phyloP scores from a whole-genome alignment of 2,113 vertebrate genomes.

The Azemiops feae region DNA sequence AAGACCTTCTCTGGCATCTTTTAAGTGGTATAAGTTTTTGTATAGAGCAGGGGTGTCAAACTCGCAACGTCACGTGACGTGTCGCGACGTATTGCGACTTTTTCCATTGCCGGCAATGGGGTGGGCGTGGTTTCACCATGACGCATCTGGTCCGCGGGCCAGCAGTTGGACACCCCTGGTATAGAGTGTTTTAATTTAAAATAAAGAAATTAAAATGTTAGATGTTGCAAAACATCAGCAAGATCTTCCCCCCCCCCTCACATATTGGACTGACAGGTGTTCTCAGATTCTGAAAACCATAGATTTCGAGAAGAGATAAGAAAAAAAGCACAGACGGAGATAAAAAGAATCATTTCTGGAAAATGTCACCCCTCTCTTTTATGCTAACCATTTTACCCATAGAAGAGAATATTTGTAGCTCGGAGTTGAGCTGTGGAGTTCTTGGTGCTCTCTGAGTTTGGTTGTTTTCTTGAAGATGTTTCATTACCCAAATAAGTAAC shows the following conservation, averaged over 20 bases:
- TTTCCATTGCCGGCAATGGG: too few relatives aligned
- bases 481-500: background rate
- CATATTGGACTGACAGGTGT: background rate
- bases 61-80: too few relatives aligned
- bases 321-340: background rate
- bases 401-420: background rate
- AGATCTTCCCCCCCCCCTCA: background rate
- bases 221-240: background rate
- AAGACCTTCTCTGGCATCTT: background rate
- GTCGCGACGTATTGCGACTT: too few relatives aligned
- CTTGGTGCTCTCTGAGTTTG: background rate
- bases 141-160: too few relatives aligned
- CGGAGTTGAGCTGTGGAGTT: background rate
- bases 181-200: background rate
- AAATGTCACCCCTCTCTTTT: background rate
- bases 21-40: background rate
- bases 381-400: background rate
- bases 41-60: background rate
- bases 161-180: too few relatives aligned
- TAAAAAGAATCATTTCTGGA: background rate
- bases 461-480: background rate
- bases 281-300: background rate
- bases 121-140: too few relatives aligned
- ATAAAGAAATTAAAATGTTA: background rate
- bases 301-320: background rate